Evolutionary conservation across 2,888 invertebrate genomes (phyloP).

Genomic region (Pseudococcus jackbeardsleyi): DNA sequence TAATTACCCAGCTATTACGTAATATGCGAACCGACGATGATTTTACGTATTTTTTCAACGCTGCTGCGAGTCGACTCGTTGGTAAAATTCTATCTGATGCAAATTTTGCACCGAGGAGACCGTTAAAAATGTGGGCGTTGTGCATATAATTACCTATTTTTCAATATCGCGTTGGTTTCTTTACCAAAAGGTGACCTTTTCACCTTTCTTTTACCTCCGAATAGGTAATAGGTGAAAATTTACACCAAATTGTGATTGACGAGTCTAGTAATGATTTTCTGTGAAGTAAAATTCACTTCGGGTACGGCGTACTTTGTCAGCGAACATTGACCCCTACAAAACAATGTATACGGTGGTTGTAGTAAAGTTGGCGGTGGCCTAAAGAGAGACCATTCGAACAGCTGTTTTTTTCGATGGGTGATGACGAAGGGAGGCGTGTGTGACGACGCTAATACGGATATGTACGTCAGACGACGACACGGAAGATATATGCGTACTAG

Average conservation of each 20-base stretch:
- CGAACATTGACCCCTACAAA: slow-evolving; percentile 14
- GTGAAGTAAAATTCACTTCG: too few species aligned
- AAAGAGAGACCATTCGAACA: neutral
- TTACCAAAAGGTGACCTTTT: neutral
- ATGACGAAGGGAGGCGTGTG: neutral
- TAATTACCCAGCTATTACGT: too few species aligned
- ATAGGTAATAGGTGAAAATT: neutral
- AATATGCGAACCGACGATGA: too few species aligned
- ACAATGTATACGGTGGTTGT: neutral
- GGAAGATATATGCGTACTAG: neutral
- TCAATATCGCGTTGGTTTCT: neutral
- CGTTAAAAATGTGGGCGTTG: neutral
- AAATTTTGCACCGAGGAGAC: too few species aligned
- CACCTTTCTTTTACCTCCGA: neutral
- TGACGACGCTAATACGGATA: neutral
- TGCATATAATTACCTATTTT: neutral
- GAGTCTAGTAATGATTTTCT: too few species aligned
- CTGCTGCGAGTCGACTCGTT: too few species aligned
- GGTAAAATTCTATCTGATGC: too few species aligned
- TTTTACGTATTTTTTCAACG: too few species aligned
- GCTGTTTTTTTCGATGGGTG: slow-evolving; percentile 16
- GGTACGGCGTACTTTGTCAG: neutral
- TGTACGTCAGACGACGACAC: neutral
- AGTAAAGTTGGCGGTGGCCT: neutral
- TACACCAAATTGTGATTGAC: neutral